phyloP scores from a whole-genome alignment of 1,140 invertebrate genomes.

The Drosophila arawakana region DNA sequence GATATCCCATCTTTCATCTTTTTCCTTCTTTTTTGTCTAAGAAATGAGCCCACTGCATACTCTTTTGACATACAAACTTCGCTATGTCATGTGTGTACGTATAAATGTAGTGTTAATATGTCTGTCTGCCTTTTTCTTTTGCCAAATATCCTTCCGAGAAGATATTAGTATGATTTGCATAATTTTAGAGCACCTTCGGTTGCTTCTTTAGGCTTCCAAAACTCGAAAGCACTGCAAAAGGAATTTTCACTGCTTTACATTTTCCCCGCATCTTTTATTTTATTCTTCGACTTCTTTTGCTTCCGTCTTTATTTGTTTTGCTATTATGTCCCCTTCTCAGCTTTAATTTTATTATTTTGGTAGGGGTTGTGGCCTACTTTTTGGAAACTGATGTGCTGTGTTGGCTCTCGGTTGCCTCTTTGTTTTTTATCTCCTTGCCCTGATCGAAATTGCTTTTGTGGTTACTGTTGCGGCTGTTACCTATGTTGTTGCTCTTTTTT shows the following conservation, averaged over 20 bases:
- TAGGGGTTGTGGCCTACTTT: constrained; percentile 59
- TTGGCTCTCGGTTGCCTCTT: constrained; percentile 62
- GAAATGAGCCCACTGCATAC: background rate
- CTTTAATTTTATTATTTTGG: constrained; percentile 39
- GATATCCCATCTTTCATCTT: too few relatives aligned
- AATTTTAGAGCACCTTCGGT: constrained; percentile 77
- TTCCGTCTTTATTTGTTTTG: constrained; percentile 65
- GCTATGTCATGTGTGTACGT: background rate
- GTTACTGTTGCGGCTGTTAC: constrained; percentile 45
- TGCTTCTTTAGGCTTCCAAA: constrained; percentile 14
- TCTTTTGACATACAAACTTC: constrained; percentile 34
- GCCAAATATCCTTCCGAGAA: constrained; percentile 75
- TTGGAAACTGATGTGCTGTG: constrained; percentile 78
- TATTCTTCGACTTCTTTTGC: constrained; percentile 35
- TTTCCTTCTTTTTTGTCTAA: too few relatives aligned
- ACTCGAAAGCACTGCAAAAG: constrained; percentile 48
- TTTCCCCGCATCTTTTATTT: constrained; percentile 13
- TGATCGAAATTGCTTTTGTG: constrained; percentile 83
- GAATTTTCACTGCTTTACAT: constrained; percentile 38
- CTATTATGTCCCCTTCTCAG: constrained; percentile 35
- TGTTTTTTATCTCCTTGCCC: constrained; percentile 71
- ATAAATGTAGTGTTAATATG: background rate
- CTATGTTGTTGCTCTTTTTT: constrained; percentile 54
- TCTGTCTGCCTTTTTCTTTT: background rate
- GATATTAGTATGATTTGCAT: constrained; percentile 83